These are phyloP conservation scores for Lepilemur septentrionalis DNA, from an alignment of 2,797 vertebrate genomes.

Conservation along the genomic window DNA sequence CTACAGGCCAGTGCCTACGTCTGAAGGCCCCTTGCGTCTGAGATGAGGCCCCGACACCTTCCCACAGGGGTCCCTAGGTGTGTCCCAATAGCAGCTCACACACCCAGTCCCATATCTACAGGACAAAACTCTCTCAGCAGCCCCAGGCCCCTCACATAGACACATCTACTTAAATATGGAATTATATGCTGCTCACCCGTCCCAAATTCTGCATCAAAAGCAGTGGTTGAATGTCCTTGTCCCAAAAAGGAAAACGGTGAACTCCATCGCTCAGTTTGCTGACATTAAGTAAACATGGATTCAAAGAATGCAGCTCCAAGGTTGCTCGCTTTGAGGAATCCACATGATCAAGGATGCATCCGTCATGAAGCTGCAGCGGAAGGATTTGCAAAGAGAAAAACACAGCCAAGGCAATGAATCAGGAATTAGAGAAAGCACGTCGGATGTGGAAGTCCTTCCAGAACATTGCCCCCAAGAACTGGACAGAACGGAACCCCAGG, in stretches of 20 bases:
- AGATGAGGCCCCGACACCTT: background rate
- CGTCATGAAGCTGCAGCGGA: background rate
- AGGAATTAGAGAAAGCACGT: background rate
- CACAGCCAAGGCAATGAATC: background rate
- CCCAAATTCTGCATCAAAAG: background rate
- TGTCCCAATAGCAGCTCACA: background rate
- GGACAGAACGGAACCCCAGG: no score
- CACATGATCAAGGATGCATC: background rate
- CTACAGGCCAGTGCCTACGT: no score
- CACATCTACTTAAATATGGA: background rate
- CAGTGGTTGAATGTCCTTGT: background rate
- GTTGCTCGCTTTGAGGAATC: background rate
- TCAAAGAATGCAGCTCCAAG: conserved; percentile 7
- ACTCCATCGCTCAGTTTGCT: background rate
- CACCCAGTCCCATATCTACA: background rate
- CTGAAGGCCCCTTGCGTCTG: rapidly evolving
- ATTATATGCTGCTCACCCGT: background rate
- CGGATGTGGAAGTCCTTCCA: background rate
- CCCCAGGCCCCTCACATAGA: background rate
- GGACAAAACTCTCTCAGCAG: background rate
- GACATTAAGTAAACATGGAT: background rate
- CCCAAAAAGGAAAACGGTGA: background rate
- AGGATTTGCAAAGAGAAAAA: background rate
- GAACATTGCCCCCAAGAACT: background rate
- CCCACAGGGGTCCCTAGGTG: background rate